Evolutionary conservation across 2,888 invertebrate genomes (phyloP).

Genomic region (Trichopoda pennipes): DNA sequence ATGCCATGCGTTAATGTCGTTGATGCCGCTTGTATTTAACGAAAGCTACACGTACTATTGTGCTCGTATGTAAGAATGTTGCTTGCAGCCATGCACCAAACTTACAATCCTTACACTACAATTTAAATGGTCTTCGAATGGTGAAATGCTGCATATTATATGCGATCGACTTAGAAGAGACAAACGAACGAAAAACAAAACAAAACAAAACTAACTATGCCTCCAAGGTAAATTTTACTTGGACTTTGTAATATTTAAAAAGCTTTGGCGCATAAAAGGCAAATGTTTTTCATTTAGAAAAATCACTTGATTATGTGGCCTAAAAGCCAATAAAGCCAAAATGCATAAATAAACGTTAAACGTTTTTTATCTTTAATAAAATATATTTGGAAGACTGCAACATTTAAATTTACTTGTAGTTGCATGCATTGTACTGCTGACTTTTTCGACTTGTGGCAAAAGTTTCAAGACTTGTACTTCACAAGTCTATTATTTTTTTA

Average conservation of each 20-base stretch:
- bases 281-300: slow-evolving; percentile 70
- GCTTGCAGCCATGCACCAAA: slow-evolving; percentile 44
- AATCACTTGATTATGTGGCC: slow-evolving; percentile 74
- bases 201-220: no score
- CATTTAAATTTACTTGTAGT: no score
- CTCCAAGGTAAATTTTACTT: slow-evolving; percentile 53
- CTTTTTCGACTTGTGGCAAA: slow-evolving; percentile 5
- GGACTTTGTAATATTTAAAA: slow-evolving; percentile 31
- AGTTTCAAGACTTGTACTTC: slow-evolving; percentile 26
- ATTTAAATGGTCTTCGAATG: slow-evolving; percentile 40
- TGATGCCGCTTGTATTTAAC: slow-evolving; percentile 35
- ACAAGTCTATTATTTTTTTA: background rate
- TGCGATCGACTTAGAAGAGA: slow-evolving; percentile 37
- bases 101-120: slow-evolving; percentile 42
- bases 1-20: slow-evolving; percentile 47
- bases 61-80: slow-evolving; percentile 9
- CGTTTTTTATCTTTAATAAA: slow-evolving; percentile 14
- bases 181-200: no score
- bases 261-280: slow-evolving; percentile 53
- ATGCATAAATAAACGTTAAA: slow-evolving; percentile 35
- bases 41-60: slow-evolving; percentile 15
- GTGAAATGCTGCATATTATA: slow-evolving; percentile 31
- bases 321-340: background rate
- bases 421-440: background rate
- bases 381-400: slow-evolving; percentile 27